phyloP scores from a whole-genome alignment of 2,113 vertebrate species.

The Xyrauchen texanus region DNA sequence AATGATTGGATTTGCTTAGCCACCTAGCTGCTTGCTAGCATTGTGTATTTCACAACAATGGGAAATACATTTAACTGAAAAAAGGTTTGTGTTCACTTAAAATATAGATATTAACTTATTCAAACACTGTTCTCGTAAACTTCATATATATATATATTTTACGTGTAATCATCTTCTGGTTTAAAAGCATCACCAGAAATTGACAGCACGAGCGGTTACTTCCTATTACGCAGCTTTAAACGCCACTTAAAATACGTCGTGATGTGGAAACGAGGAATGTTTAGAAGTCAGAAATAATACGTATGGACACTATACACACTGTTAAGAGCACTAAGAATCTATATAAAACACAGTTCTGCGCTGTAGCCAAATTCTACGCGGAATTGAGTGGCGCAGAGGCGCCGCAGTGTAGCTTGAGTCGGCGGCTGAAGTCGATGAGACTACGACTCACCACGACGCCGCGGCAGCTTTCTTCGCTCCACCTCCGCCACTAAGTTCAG shows the following conservation, averaged over 20 bases:
- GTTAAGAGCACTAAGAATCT: not conserved
- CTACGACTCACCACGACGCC: slow-evolving; percentile 7
- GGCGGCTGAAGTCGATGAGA: slow-evolving; percentile 16
- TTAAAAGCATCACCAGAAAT: not conserved
- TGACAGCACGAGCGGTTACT: slow-evolving; percentile 34
- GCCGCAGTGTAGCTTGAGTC: slow-evolving; percentile 47
- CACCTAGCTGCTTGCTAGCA: slow-evolving; percentile 21
- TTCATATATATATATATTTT: not conserved
- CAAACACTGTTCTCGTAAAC: not conserved
- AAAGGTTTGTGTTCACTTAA: not conserved
- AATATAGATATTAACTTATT: not conserved
- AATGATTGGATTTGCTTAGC: slow-evolving; percentile 22
- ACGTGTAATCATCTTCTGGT: not conserved
- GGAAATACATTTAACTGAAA: not conserved
- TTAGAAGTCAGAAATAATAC: not conserved
- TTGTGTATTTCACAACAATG: not conserved
- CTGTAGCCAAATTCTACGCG: not conserved
- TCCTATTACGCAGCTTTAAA: slow-evolving; percentile 52
- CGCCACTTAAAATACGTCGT: not conserved
- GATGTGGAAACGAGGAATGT: not conserved
- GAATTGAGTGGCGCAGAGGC: slow-evolving; percentile 48
- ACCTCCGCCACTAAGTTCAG: not conserved
- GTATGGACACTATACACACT: not conserved
- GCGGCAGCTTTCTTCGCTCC: not conserved
- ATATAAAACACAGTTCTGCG: not conserved